Percentiles rank a stretch among this genome's conserved stretches.
Evolutionary conservation across 2,113 vertebrate genomes (phyloP).

Genomic region (Ageneiosus marmoratus): DNA sequence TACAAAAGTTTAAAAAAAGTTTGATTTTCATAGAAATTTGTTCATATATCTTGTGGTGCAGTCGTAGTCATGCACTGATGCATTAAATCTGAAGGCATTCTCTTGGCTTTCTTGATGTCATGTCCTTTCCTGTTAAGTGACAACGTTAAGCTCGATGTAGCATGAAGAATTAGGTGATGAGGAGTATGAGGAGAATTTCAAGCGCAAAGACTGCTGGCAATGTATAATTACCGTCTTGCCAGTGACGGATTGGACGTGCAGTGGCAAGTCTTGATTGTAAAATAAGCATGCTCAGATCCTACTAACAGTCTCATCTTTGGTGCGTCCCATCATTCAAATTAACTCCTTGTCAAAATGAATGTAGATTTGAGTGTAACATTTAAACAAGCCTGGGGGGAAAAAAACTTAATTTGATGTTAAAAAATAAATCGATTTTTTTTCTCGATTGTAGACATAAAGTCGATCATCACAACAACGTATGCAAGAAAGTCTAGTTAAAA

Average conservation of each 20-base stretch:
- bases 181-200: conserved; percentile 53
- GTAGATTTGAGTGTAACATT: background rate
- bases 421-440: background rate
- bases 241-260: conserved; percentile 13
- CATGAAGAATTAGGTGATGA: conserved; percentile 46
- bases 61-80: background rate
- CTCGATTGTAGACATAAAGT: background rate
- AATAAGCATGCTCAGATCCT: background rate
- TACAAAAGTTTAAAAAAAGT: background rate
- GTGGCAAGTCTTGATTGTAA: background rate
- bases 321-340: no score
- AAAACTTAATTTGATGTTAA: background rate
- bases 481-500: background rate
- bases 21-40: conserved; percentile 2
- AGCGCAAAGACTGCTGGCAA: conserved; percentile 4
- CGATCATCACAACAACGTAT: background rate
- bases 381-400: background rate
- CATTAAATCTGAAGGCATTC: background rate
- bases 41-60: background rate
- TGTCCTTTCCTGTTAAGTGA: conserved; percentile 50
- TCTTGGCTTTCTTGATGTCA: conserved; percentile 6
- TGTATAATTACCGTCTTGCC: conserved; percentile 28
- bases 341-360: background rate
- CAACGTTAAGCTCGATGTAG: conserved; percentile 31
- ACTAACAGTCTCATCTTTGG: background rate